Percentiles rank a stretch among this genome's conserved stretches.
phyloP scores from a whole-genome alignment of 2,113 vertebrate genomes.

The Hiodon tergisus region DNA sequence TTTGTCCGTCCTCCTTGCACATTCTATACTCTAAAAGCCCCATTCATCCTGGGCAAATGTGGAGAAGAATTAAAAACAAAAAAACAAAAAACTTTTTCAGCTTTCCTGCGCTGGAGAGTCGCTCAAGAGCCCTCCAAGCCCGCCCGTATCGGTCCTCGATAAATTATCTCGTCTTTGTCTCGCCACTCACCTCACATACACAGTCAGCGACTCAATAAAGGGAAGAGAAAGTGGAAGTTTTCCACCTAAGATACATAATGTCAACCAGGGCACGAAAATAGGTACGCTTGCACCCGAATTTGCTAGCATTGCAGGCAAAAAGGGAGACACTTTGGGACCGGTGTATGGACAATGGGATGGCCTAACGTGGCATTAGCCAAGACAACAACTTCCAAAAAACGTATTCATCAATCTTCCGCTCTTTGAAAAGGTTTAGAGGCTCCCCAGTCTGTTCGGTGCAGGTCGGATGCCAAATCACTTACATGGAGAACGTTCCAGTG shows the following conservation, averaged over 20 bases:
- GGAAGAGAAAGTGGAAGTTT: neutral
- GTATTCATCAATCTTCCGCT: no score
- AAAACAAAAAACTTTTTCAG: slow-evolving; percentile 24
- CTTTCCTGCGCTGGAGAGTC: slow-evolving; percentile 50
- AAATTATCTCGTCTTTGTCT: slow-evolving; percentile 45
- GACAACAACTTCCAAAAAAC: no score
- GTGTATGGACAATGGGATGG: no score
- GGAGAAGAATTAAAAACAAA: slow-evolving; percentile 35
- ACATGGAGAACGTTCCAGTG: neutral
- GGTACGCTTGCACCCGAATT: no score
- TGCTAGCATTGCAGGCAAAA: no score
- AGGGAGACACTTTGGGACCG: no score
- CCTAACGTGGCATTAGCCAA: no score
- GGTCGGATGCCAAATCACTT: neutral
- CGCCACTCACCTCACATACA: slow-evolving; percentile 38
- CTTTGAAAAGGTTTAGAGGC: no score
- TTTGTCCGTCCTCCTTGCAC: slow-evolving; percentile 65
- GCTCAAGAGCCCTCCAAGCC: slow-evolving; percentile 52
- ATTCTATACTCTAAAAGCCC: slow-evolving; percentile 70
- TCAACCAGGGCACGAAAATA: no score
- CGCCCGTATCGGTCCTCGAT: slow-evolving; percentile 47
- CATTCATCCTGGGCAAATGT: slow-evolving; percentile 61
- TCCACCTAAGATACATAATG: no score
- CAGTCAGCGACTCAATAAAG: slow-evolving; percentile 38
- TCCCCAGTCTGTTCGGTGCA: no score